Evolutionary conservation across 2,113 vertebrate genomes (phyloP).

Genomic region (Equus quagga): DNA sequence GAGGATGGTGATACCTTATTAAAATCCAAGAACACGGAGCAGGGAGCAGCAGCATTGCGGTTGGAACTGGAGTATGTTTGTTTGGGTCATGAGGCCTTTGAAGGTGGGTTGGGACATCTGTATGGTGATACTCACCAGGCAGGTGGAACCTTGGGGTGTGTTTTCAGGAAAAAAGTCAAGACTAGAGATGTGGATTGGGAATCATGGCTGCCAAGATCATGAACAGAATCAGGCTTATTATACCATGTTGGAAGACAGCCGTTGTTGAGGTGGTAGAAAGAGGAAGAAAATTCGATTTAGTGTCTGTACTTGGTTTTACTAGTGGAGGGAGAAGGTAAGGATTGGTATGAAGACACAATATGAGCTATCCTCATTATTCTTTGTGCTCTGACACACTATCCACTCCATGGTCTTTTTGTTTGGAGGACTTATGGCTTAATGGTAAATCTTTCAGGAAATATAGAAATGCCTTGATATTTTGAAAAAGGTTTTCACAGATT

Average conservation of each 20-base stretch:
- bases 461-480: background rate
- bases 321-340: background rate
- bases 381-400: background rate
- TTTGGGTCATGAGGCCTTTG: background rate
- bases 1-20: background rate
- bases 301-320: background rate
- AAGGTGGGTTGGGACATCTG: background rate
- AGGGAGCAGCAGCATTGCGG: background rate
- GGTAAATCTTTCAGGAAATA: conserved; percentile 39
- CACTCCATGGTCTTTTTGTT: background rate
- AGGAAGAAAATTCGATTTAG: background rate
- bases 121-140: background rate
- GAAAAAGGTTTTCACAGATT: background rate
- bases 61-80: background rate
- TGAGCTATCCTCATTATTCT: background rate
- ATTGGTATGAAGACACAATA: background rate
- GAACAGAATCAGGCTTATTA: background rate
- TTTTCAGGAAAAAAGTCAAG: background rate
- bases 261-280: background rate
- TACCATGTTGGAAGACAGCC: background rate
- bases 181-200: background rate
- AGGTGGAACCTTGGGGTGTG: background rate
- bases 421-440: conserved; percentile 17
- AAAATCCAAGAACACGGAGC: background rate
- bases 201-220: background rate